phyloP scores from a whole-genome alignment of 2,888 invertebrate genomes.

The Microplitis deprimator region DNA sequence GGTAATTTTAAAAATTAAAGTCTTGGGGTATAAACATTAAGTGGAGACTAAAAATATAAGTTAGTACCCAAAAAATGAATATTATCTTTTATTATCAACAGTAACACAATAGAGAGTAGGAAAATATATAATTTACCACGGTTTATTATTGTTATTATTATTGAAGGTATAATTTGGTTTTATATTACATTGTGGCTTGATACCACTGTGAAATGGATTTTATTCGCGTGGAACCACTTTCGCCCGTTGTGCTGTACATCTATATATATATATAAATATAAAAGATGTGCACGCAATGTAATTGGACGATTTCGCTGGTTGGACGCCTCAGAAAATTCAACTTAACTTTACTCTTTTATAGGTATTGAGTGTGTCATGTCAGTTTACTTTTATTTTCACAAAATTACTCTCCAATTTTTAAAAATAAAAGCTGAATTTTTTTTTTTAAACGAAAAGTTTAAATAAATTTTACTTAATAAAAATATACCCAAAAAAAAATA shows the following conservation, averaged over 20 bases:
- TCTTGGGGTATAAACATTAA: too few relatives aligned
- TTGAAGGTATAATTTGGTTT: not conserved
- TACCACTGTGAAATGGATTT: conserved; percentile 12
- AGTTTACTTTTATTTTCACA: not conserved
- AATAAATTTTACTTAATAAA: too few relatives aligned
- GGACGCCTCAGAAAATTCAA: conserved; percentile 22
- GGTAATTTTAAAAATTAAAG: not conserved
- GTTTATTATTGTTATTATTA: not conserved
- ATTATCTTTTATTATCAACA: not conserved
- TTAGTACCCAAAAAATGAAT: not conserved
- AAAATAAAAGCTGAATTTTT: not conserved
- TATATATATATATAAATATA: not conserved
- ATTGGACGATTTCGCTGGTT: conserved; percentile 35
- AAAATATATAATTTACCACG: not conserved
- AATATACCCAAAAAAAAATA: too few relatives aligned
- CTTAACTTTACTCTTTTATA: not conserved
- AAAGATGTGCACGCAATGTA: conserved; percentile 32
- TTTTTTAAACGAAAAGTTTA: too few relatives aligned
- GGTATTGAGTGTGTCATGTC: not conserved
- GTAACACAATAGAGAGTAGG: not conserved
- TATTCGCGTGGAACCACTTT: conserved; percentile 54
- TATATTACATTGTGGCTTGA: conserved; percentile 4
- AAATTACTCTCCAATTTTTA: not conserved
- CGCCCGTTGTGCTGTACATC: conserved; percentile 40
- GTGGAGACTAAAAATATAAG: too few relatives aligned